Base-by-base conservation (phyloP, 2,113 vertebrate genomes). In the Gavialis gangeticus region DNA sequence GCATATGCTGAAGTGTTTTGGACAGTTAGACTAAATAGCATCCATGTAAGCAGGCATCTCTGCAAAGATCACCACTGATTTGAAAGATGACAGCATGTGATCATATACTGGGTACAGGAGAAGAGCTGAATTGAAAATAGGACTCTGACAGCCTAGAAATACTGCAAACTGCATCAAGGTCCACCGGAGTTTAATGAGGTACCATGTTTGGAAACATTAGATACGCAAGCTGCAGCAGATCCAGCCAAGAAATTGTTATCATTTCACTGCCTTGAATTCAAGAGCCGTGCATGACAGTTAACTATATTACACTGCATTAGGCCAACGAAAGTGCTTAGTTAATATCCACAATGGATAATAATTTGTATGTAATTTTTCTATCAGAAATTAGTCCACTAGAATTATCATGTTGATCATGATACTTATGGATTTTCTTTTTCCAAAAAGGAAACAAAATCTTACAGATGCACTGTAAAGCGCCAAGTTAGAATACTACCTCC, bases 401-500 rank as follows among this genome's bases (percentile, higher is more conserved):
- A 58, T 82, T 93, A 89, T 80, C 57, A 75, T 58, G 66, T 93
- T 85, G 13, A 84, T 82, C 89, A 80, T 12, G 21, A 37, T 85
- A 94, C 94, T 89, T 92, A 55, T 3, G 22, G 34, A 84, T 92
- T 94, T 90, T 56, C 30, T 37, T 96, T 90, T 82, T 83, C 54
- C 2, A 80, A 59, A 46, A 46, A 46, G 46, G 46, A 83, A 46
- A 21, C 60, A 87, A 84, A 13, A 11, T 28, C 62, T 82, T 76
- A 83, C n/a, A 91, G 76, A 91, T 75, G 88, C 2, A 60, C 69
- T 92, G 63, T n/a, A 81, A 95, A 96, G 88, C 28, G 56, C 88
- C 90, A 96, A 87, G 87, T 87, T 94, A 91, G 79, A 90, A 85
- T 75, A 93, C 87, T 97, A 93, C 84, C 5, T 30, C 80, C 69